A percentile compares a stretch with the other conserved stretches of the same genome.
Conservation (phyloP, 2,113 vertebrate species). For the Podilymbus podiceps region DNA sequence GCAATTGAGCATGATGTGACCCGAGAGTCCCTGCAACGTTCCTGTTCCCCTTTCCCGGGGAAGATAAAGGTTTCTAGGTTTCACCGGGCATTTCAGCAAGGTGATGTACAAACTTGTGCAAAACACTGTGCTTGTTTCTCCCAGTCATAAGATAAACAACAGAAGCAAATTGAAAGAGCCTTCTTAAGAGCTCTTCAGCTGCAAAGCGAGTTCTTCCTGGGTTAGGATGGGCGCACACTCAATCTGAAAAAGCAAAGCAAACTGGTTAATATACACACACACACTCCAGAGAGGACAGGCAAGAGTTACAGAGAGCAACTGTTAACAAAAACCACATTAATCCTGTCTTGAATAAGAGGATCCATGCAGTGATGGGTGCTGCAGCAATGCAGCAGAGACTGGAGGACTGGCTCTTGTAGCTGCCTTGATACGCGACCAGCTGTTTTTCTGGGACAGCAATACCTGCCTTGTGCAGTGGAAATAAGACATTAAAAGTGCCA, state of each 20-base stretch:
- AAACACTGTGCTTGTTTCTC: constrained; percentile 60
- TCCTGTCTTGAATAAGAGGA: not conserved
- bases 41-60: constrained; percentile 18
- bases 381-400: not conserved
- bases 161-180: constrained; percentile 75
- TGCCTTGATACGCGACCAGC: not conserved
- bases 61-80: not conserved
- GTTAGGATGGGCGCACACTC: constrained; percentile 83
- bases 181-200: constrained; percentile 79
- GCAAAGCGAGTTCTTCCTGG: constrained; percentile 78
- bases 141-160: constrained; percentile 67
- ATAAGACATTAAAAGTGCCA: not conserved
- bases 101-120: constrained; percentile 72
- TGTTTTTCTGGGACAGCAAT: not conserved
- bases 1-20: constrained; percentile 84
- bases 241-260: constrained; percentile 99
- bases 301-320: constrained; percentile 66
- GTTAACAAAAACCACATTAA: constrained; percentile 72
- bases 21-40: constrained; percentile 62
- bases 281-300: constrained; percentile 73
- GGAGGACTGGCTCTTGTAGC: not conserved
- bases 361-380: constrained; percentile 45
- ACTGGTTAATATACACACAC: constrained; percentile 88
- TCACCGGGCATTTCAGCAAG: constrained; percentile 56
- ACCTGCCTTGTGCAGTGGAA: not conserved